Conservation (phyloP, 2,113 vertebrate species). For the Scopus umbretta region DNA sequence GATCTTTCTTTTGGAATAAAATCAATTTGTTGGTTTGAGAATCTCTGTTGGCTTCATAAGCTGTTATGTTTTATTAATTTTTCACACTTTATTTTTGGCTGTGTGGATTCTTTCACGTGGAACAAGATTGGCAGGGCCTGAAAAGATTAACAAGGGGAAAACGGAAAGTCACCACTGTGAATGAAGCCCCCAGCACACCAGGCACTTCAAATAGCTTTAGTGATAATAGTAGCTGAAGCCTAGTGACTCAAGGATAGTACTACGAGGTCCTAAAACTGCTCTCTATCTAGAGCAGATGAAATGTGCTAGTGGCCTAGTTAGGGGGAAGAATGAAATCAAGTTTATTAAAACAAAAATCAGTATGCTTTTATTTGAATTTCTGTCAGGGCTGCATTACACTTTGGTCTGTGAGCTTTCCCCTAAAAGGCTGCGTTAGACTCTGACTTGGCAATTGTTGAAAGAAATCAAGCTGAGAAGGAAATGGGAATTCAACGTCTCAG, state of each 20-base stretch:
- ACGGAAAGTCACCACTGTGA: neutral
- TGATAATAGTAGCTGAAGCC: neutral
- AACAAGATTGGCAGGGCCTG: neutral
- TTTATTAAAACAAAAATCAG: neutral
- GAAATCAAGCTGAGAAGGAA: neutral
- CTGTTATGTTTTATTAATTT: neutral
- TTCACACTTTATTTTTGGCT: constrained; percentile 1
- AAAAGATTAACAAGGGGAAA: neutral
- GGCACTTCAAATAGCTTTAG: neutral
- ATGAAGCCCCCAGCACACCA: neutral
- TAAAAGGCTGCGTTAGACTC: neutral
- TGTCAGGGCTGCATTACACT: neutral
- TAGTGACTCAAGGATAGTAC: neutral
- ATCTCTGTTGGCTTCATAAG: neutral
- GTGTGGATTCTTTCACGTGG: neutral
- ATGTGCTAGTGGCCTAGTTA: neutral
- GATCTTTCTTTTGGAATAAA: neutral
- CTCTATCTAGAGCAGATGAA: neutral
- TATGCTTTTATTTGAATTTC: neutral
- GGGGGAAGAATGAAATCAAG: neutral
- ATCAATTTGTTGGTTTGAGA: neutral
- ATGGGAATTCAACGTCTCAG: neutral
- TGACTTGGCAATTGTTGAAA: neutral
- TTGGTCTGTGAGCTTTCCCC: neutral
- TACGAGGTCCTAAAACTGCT: neutral